Conservation (phyloP, 2,888 invertebrate genomes). For the Drosophila limbata region DNA sequence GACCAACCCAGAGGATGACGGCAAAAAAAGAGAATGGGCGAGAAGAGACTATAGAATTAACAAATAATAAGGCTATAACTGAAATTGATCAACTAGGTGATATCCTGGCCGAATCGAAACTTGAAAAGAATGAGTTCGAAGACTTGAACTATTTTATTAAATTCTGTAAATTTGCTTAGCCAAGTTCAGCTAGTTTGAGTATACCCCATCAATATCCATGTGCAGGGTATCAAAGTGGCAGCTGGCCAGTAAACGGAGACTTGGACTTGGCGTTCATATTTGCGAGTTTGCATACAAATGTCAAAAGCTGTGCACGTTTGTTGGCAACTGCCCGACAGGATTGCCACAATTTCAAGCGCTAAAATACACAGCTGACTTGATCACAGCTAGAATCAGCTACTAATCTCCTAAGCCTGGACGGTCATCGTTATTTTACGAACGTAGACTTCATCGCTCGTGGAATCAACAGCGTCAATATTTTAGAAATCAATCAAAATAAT, state of each 20-base stretch:
- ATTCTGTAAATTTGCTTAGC: not conserved
- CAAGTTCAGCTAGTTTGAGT: too few species aligned
- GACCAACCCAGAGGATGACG: conserved; percentile 28
- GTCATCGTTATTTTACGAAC: too few species aligned
- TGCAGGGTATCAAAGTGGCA: conserved; percentile 44
- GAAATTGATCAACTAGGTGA: not conserved
- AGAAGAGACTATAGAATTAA: conserved; percentile 29
- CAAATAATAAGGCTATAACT: not conserved
- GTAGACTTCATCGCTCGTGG: too few species aligned
- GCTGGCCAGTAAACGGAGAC: conserved; percentile 38
- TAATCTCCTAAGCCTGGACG: too few species aligned
- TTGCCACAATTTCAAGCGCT: too few species aligned
- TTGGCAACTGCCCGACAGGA: conserved; percentile 17
- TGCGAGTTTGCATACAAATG: conserved; percentile 64
- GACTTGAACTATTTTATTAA: too few species aligned
- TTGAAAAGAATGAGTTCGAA: too few species aligned
- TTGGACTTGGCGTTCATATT: conserved; percentile 55
- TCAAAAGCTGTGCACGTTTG: conserved; percentile 53
- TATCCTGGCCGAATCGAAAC: not conserved
- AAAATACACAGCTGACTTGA: too few species aligned
- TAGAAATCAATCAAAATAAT: too few species aligned
- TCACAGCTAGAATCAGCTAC: too few species aligned
- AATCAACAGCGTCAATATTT: too few species aligned
- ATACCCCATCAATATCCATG: not conserved
- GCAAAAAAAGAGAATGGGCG: not conserved